These are phyloP conservation scores for Entomyzon cyanotis DNA, from an alignment of 2,113 vertebrate species.

Conservation along the genomic window DNA sequence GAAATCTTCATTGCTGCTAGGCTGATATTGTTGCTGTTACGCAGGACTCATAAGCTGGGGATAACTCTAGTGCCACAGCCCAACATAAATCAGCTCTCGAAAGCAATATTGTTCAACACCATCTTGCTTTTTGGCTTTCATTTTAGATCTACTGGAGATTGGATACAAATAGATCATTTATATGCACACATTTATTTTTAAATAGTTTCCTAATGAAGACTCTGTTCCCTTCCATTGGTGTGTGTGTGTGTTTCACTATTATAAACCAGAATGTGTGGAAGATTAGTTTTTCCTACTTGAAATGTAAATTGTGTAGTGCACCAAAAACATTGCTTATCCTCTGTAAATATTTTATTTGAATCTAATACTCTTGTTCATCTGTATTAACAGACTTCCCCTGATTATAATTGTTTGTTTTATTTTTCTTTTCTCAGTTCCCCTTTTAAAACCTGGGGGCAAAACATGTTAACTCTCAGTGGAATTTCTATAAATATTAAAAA, in stretches of 20 bases:
- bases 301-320: constrained; percentile 57
- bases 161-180: constrained; percentile 70
- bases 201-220: constrained; percentile 69
- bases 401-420: constrained; percentile 32
- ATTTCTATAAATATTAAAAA: constrained; percentile 3
- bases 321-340: constrained; percentile 47
- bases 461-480: not conserved
- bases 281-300: constrained; percentile 63
- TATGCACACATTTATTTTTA: constrained; percentile 69
- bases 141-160: constrained; percentile 60
- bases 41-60: not conserved
- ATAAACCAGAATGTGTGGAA: constrained; percentile 55
- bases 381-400: constrained; percentile 31
- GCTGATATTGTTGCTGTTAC: constrained; percentile 13
- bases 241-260: constrained; percentile 6
- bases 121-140: constrained; percentile 61
- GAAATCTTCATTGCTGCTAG: constrained; percentile 18
- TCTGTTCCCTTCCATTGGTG: constrained; percentile 12
- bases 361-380: constrained; percentile 64
- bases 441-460: not conserved
- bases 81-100: constrained; percentile 53
- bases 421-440: not conserved
- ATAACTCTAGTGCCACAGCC: not conserved
- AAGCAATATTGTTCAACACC: constrained; percentile 40
- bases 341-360: constrained; percentile 69